These are phyloP conservation scores for Rhynchomys soricoides DNA, from an alignment of 2,113 vertebrate genomes.

Conservation along the genomic window DNA sequence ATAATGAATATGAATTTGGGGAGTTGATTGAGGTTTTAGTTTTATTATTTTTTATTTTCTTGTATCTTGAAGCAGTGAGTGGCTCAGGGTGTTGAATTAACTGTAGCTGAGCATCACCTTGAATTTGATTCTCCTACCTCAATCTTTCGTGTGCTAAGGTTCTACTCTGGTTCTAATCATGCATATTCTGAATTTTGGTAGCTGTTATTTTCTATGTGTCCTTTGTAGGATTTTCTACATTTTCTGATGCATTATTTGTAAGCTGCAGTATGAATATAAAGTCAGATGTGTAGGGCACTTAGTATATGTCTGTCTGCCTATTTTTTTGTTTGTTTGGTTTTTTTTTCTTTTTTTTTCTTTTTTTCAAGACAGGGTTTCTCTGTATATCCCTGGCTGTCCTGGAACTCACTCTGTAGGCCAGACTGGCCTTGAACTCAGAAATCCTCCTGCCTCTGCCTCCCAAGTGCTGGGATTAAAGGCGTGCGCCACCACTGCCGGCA, in stretches of 20 bases:
- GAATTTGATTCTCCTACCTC: not conserved
- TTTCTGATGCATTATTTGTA: conserved; percentile 31
- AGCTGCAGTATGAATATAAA: not conserved
- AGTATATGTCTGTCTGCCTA: not conserved
- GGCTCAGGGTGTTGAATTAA: not conserved
- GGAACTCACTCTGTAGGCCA: too few species aligned
- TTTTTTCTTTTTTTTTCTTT: too few species aligned
- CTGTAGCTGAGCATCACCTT: not conserved
- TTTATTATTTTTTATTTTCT: not conserved
- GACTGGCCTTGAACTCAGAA: too few species aligned
- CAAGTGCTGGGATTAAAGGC: too few species aligned
- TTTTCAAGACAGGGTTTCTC: too few species aligned
- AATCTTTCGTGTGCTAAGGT: too few species aligned
- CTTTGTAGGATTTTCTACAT: not conserved
- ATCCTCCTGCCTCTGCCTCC: too few species aligned
- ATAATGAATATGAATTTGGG: not conserved
- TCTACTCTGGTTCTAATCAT: not conserved
- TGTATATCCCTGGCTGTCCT: too few species aligned
- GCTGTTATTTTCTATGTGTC: not conserved
- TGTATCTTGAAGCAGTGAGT: not conserved
- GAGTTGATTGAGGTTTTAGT: not conserved
- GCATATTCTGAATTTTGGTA: not conserved
- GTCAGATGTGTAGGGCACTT: not conserved
- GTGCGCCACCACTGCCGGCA: too few species aligned
- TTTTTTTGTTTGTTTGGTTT: too few species aligned